Conservation (phyloP, 2,888 invertebrate genomes). For the Drosophila leonis region DNA sequence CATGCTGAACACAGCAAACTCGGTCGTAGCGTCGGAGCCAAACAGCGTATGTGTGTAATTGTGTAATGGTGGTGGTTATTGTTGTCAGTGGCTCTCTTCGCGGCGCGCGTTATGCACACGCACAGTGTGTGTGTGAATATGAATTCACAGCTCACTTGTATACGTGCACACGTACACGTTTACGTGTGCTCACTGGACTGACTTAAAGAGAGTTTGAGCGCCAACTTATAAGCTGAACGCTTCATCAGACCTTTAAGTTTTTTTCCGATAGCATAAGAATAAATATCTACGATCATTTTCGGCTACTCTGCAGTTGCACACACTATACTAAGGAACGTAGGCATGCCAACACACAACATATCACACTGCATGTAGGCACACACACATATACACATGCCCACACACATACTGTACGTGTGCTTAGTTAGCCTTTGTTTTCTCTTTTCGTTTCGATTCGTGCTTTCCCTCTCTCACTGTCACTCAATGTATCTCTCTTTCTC, state of each 20-base stretch:
- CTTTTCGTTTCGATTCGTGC: conserved; percentile 12
- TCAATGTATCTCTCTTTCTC: not conserved
- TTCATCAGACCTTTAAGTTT: not conserved
- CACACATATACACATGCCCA: conserved; percentile 15
- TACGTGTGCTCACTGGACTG: conserved; percentile 37
- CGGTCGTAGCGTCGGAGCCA: conserved; percentile 5
- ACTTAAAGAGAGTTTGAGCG: conserved; percentile 37
- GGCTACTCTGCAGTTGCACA: conserved; percentile 32
- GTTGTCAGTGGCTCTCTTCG: conserved; percentile 47
- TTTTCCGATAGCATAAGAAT: conserved; percentile 1
- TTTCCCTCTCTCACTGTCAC: conserved; percentile 21
- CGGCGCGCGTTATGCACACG: conserved; percentile 75
- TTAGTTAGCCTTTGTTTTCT: conserved; percentile 26
- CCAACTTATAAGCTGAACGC: not conserved
- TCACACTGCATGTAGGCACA: conserved; percentile 17
- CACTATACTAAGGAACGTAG: not conserved
- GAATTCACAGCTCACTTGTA: conserved; percentile 14
- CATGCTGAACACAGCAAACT: conserved; percentile 27
- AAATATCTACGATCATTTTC: conserved; percentile 28
- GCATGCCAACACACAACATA: conserved; percentile 1
- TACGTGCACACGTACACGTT: conserved; percentile 11
- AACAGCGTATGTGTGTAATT: conserved; percentile 12
- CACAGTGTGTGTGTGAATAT: conserved; percentile 65
- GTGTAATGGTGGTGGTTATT: conserved; percentile 44
- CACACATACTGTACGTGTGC: conserved; percentile 50